phyloP scores from a whole-genome alignment of 1,140 invertebrate genomes.

The Lucilia cuprina region DNA sequence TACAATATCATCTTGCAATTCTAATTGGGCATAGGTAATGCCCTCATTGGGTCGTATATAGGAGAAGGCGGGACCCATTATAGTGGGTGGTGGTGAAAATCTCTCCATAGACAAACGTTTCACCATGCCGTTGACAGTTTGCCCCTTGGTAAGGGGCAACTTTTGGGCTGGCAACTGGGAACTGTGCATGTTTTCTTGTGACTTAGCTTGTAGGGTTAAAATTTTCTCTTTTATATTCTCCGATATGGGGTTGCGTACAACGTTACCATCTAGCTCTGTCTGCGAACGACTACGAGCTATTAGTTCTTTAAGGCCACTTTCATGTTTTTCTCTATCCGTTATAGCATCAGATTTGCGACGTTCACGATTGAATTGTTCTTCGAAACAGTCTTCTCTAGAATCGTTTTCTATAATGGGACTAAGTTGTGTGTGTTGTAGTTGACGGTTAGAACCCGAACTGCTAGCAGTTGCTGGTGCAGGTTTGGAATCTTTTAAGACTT shows the following conservation, averaged over 20 bases:
- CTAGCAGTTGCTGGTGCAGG: not conserved
- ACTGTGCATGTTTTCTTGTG: slow-evolving; percentile 71
- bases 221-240: slow-evolving; percentile 54
- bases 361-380: slow-evolving; percentile 54
- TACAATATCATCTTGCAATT: slow-evolving; percentile 55
- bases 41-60: slow-evolving; percentile 61
- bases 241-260: slow-evolving; percentile 61
- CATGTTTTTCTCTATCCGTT: slow-evolving; percentile 59
- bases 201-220: slow-evolving; percentile 63
- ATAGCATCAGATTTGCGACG: slow-evolving; percentile 59
- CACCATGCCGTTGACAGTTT: slow-evolving; percentile 71
- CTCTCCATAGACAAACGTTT: slow-evolving; percentile 71
- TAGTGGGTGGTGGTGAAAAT: slow-evolving; percentile 69
- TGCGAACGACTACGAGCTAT: slow-evolving; percentile 51
- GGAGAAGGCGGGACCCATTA: slow-evolving; percentile 62
- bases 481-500: slow-evolving; percentile 36
- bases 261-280: slow-evolving; percentile 46
- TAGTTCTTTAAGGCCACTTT: slow-evolving; percentile 51
- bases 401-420: slow-evolving; percentile 78
- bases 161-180: slow-evolving; percentile 72
- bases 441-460: not conserved
- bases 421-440: slow-evolving; percentile 65
- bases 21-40: slow-evolving; percentile 79
- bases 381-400: slow-evolving; percentile 73
- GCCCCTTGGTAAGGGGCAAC: slow-evolving; percentile 69